A percentile compares a stretch with the other conserved stretches of the same genome.
Conservation (phyloP, 2,113 vertebrate species). For the Ahaetulla prasina region DNA sequence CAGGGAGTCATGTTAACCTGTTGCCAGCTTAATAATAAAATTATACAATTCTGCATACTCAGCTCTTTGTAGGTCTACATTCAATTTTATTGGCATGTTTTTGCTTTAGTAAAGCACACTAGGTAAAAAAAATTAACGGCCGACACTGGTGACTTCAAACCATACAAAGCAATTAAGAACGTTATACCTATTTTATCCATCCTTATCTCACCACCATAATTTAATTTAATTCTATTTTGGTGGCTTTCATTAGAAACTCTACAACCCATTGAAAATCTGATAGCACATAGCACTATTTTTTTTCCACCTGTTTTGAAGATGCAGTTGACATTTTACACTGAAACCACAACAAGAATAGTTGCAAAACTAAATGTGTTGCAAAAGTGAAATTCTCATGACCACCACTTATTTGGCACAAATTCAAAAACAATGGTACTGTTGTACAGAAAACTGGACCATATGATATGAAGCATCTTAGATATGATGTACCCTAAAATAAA, state of each 20-base stretch:
- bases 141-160: not conserved
- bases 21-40: constrained; percentile 22
- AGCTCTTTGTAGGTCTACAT: not conserved
- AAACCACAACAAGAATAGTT: not conserved
- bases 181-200: not conserved
- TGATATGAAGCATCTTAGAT: not conserved
- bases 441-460: not conserved
- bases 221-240: not conserved
- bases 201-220: not conserved
- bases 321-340: not conserved
- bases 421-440: not conserved
- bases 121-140: not conserved
- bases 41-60: constrained; percentile 5
- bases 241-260: not conserved
- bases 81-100: constrained; percentile 5
- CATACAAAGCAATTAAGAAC: not conserved
- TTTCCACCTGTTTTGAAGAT: not conserved
- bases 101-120: not conserved
- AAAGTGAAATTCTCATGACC: not conserved
- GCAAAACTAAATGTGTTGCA: not conserved
- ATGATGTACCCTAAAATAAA: not conserved
- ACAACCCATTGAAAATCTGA: not conserved
- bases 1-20: constrained; percentile 13
- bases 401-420: not conserved
- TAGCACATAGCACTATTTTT: not conserved